Base-by-base conservation (phyloP, 2,797 vertebrate species). In the Mus minutoides region DNA sequence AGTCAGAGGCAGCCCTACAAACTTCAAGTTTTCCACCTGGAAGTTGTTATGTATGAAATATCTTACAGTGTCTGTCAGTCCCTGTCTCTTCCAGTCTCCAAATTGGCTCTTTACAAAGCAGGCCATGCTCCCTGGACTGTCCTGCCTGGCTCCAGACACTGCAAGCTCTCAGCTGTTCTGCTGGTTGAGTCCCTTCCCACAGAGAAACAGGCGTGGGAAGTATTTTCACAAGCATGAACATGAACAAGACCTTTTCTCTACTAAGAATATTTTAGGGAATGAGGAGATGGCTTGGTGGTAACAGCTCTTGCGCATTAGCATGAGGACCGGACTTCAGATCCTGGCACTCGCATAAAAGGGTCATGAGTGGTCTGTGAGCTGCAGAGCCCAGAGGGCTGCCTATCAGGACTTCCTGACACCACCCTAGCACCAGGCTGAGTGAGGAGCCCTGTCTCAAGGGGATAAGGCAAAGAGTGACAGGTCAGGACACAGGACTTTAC, bases 31-130 rank as follows among this genome's bases (percentile, higher is more conserved):
- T 95, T 84, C 94, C 52, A 87, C 78, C 34, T 94, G 80, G 75
- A 95, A 87, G 83, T 89, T 14, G 26, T 96, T 91, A 94, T 40
- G 12, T 79, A 64, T 91, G 85, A 85, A 79, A 46, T 56, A 71
- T 77, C 46, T 64, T 89, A 71, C 8, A 43, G 4, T 7, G 46
- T 78, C 71, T 95, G 62, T 40, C 46, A 31, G 77, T 60, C 37
- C 69, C 69, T 79, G 77, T 93, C 77, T 91, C 71, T 78, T 73
- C 43, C 24, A 56, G 88, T 14, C 82, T 95, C 90, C 22, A 52
- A 17, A 64, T 56, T 21, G 2, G 52, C 43, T 73, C 31, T 86
- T 52, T 79, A 34, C 6, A 79, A 64, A 79, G 79, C 80, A 92
- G 92, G 67, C 40, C 37, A 8, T 24, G 58, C 58, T 60, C 58